Evolutionary conservation across 1,140 invertebrate species (phyloP), one percentile per base, ranked within the genome.

Genomic region (Oscheius sp.): DNA sequence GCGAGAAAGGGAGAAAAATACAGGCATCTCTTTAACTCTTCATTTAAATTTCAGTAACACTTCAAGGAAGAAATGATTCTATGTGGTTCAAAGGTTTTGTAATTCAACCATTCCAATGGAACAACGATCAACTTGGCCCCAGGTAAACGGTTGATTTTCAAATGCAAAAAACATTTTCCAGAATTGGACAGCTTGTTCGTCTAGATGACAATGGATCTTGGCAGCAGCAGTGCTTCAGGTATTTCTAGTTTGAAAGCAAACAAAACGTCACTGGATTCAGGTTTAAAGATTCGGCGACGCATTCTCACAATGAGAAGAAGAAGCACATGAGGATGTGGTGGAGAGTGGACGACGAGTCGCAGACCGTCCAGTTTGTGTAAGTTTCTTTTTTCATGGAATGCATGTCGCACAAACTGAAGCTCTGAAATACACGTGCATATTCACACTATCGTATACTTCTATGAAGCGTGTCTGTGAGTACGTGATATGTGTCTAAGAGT

Each of bases 201-300:
- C 65, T 84, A 7, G 81, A 83, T 73, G 82, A 82, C 49, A 83
- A 84, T 58, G 81, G 81, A 20, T 78, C 74, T 18, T 83, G 81
- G 81, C 81, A 80, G 55, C 75, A 81, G 26, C 81, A 76, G 29
- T 77, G 73, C 66, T 76, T 75, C 64, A 66, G 66, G 58, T 73
- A 32, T 23, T 15, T 29, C 15, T 10, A 4, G 13, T 55, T 59
- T 32, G 1, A 52, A 52, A 23, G 34, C 31, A 64, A 64, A 23
- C 32, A n/a, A 64, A 55, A 13, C 4, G 26, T 35, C 26, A 62
- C n/a, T 7, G 18, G 42, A n/a, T 82, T 82, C 29, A 69, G 74
- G 35, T 69, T 64, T 20, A 76, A 77, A 45, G 79, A 84, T 66
- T 80, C 82, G 2, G 77, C 81, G 7, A 83, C 81, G 0, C 81